Evolutionary conservation across 2,888 invertebrate species (phyloP).

Genomic region (Nasonovia ribisnigri): DNA sequence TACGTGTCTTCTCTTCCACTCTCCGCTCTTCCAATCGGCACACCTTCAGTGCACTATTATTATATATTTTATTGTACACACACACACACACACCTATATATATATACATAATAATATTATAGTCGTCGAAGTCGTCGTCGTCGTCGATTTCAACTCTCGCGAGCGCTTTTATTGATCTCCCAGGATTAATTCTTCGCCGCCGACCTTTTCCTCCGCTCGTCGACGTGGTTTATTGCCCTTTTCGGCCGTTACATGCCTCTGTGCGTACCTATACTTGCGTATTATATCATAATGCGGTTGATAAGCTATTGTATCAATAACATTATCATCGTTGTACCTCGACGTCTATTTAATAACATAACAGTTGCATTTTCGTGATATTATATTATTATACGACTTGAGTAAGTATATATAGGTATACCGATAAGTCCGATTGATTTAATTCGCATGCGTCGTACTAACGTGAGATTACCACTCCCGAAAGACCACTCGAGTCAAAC

Average conservation of each 20-base stretch:
- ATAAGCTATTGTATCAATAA: neutral
- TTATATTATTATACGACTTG: no score
- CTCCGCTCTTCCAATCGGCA: neutral
- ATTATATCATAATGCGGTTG: neutral
- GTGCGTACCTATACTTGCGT: neutral
- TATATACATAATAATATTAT: neutral
- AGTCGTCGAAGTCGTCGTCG: constrained; percentile 17
- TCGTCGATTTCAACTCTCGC: constrained; percentile 25
- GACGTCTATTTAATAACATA: no score
- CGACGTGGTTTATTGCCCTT: constrained; percentile 48
- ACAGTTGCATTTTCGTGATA: no score
- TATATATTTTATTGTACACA: constrained; percentile 10
- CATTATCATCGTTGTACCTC: neutral
- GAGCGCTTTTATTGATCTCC: constrained; percentile 63
- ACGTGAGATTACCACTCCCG: no score
- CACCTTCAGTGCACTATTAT: neutral
- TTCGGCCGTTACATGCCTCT: neutral
- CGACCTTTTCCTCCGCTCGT: neutral
- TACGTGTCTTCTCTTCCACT: neutral
- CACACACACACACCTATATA: neutral
- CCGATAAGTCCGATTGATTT: neutral
- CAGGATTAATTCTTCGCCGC: constrained; percentile 58
- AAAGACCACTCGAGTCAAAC: no score
- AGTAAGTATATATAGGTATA: no score
- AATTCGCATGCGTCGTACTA: neutral